Percentiles rank a stretch among this genome's conserved stretches.
Evolutionary conservation across 2,888 invertebrate species (phyloP).

Genomic region (Eristalis arbustorum): DNA sequence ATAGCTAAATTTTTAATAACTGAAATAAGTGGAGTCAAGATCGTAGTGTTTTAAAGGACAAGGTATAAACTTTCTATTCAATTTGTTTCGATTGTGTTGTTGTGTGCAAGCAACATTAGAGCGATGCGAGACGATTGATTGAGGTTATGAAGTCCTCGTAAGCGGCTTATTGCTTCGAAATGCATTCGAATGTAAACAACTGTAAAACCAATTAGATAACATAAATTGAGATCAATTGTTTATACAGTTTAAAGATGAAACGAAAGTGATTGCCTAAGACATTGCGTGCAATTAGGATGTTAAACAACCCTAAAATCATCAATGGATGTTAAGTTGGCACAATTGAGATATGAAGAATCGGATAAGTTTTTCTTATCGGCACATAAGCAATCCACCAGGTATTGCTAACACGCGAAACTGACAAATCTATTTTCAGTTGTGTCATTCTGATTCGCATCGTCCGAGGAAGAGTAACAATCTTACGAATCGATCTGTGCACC

Average conservation of each 20-base stretch:
- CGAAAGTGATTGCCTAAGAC: not conserved
- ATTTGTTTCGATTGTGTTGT: not conserved
- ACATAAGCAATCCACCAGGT: not conserved
- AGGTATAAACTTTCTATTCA: conserved; percentile 7
- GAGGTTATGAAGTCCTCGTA: conserved; percentile 28
- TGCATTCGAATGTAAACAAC: conserved; percentile 38
- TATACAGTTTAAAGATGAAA: not conserved
- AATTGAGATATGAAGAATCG: not conserved
- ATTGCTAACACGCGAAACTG: conserved; percentile 6
- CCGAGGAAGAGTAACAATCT: conserved; percentile 35
- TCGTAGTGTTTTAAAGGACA: not conserved
- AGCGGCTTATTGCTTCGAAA: conserved; percentile 27
- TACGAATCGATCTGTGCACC: conserved; percentile 14
- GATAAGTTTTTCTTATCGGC: not conserved
- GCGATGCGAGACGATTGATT: not conserved
- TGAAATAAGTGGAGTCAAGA: not conserved
- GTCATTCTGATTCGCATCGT: conserved; percentile 35
- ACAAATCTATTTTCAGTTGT: conserved; percentile 56
- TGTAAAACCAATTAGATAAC: conserved; percentile 19
- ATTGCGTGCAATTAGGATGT: not conserved
- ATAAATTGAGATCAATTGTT: not conserved
- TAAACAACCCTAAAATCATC: not conserved
- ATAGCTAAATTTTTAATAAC: not conserved
- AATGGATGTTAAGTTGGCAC: not conserved
- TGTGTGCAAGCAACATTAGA: not conserved